phyloP scores from a whole-genome alignment of 2,797 vertebrate genomes.

The Echiichthys vipera region DNA sequence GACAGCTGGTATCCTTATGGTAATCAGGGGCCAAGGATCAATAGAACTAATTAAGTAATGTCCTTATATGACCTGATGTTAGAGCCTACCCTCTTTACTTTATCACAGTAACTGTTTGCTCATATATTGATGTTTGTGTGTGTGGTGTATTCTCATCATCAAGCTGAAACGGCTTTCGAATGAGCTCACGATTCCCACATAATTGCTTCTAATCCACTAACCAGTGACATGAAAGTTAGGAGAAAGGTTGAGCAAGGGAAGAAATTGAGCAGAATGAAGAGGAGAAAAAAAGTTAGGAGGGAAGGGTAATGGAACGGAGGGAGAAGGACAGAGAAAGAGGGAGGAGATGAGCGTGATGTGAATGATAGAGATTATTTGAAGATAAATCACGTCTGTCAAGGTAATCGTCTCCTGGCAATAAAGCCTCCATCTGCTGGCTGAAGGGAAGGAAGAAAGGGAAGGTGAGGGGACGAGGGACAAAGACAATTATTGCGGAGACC shows the following conservation, averaged over 20 bases:
- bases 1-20: constrained; percentile 45
- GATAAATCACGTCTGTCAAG: constrained; percentile 71
- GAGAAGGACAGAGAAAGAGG: constrained; percentile 45
- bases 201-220: constrained; percentile 62
- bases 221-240: constrained; percentile 38
- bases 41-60: constrained; percentile 67
- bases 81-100: constrained; percentile 43
- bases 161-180: constrained; percentile 46
- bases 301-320: constrained; percentile 36
- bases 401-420: constrained; percentile 68
- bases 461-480: constrained; percentile 10
- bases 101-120: constrained; percentile 55
- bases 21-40: constrained; percentile 59
- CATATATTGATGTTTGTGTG: constrained; percentile 11
- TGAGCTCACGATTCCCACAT: constrained; percentile 44
- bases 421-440: constrained; percentile 45
- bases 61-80: constrained; percentile 53
- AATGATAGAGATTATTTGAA: constrained; percentile 65
- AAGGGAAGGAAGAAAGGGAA: constrained; percentile 20
- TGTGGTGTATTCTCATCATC: constrained; percentile 19
- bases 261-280: constrained; percentile 51
- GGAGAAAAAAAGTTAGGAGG: constrained; percentile 25
- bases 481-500: neutral
- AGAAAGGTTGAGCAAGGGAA: constrained; percentile 16
- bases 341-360: constrained; percentile 54